Evolutionary conservation across 2,797 vertebrate genomes (phyloP), one percentile per base, ranked within the genome.

Genomic region (Remorina albescens): DNA sequence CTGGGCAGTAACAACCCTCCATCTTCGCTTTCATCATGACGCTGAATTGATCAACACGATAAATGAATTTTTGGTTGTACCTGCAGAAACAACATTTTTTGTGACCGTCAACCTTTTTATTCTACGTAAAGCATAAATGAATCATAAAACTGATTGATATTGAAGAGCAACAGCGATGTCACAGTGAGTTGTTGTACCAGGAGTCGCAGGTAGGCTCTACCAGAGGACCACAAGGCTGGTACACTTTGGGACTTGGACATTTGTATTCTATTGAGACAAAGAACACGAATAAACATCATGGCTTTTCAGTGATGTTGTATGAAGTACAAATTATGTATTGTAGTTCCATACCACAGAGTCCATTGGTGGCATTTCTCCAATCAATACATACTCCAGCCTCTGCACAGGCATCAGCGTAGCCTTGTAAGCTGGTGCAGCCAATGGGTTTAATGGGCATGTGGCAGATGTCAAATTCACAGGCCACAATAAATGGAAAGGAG

Each of bases 1-100:
- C 15, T 0, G 95, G 95, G 41, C 96, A 96, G 85, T 87, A 93
- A 79, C 96, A 96, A 53, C 95, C 95, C 80, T 96, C 95, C 1
- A 68, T 8, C 7, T 8, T 12, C 28, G 61, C 16, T 0, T 66
- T 2, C 32, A 62, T 68, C 77, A 90, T 69, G 11, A n/a, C 8
- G 21, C 26, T 88, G 78, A 83, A 92, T 4, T 23, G n/a, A 46
- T 77, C 83, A 2, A n/a, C 8, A 1, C 39, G 1, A 4, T 42
- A 12, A 46, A 90, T 81, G 65, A 90, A 92, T 62, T 87, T 85
- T 10, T 67, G 1, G 61, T 92, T 92, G 83, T 88, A 93, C 74
- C 93, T 94, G 80, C 21, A 67, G 67, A 74, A 50, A 79, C 23
- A 71, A 2, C 30, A 57, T 28, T 26, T n/a, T 39, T 28, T 64